phyloP scores from a whole-genome alignment of 2,888 invertebrate species.

The Xylocampa areola region DNA sequence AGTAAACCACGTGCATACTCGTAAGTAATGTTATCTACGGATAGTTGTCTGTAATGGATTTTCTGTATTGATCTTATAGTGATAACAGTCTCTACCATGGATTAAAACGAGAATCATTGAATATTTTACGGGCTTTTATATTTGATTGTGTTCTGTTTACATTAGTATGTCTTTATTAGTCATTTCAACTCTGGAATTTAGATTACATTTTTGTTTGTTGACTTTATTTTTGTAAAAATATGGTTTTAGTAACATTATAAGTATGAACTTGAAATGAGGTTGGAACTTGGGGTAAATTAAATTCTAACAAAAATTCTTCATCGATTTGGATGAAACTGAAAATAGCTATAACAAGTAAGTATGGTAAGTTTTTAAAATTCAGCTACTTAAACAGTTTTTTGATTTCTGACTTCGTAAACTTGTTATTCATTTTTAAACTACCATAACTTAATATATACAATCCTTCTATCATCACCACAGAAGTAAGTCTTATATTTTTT shows the following conservation, averaged over 20 bases:
- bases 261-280: not conserved
- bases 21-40: not conserved
- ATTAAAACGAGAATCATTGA: constrained; percentile 55
- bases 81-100: constrained; percentile 18
- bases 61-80: constrained; percentile 19
- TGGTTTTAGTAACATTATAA: constrained; percentile 2
- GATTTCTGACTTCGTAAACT: too few relatives aligned
- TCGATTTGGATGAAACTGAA: too few relatives aligned
- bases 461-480: too few relatives aligned
- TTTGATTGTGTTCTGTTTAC: constrained; percentile 52
- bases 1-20: too few relatives aligned
- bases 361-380: too few relatives aligned
- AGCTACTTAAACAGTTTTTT: too few relatives aligned
- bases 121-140: constrained; percentile 55
- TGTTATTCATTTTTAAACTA: too few relatives aligned
- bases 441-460: too few relatives aligned
- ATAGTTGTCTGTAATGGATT: constrained; percentile 1
- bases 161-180: constrained; percentile 57
- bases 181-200: constrained; percentile 51
- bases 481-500: too few relatives aligned
- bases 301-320: too few relatives aligned
- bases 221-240: constrained; percentile 18
- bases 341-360: too few relatives aligned
- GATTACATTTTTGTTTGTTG: constrained; percentile 41
- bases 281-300: too few relatives aligned